Evolutionary conservation across 2,113 vertebrate species (phyloP).

Genomic region (Boleophthalmus pectinirostris): DNA sequence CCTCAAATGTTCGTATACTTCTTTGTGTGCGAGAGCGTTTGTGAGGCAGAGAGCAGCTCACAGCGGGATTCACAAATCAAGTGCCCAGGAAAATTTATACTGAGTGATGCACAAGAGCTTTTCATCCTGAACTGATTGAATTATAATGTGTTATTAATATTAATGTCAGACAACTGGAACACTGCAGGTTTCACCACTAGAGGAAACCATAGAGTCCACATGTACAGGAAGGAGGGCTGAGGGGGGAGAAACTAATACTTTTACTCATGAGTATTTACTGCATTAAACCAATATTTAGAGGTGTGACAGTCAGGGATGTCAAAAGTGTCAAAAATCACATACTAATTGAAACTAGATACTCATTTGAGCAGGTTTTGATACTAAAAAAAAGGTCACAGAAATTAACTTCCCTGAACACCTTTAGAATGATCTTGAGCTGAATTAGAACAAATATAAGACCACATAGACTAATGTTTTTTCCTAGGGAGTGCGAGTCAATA

Average conservation of each 20-base stretch:
- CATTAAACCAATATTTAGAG: background rate
- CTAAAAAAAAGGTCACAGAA: too few species aligned
- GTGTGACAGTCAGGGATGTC: background rate
- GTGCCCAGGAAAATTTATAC: background rate
- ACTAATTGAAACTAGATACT: too few species aligned
- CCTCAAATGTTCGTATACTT: background rate
- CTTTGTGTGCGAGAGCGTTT: background rate
- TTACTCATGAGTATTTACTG: background rate
- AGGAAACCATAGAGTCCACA: background rate
- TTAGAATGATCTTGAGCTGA: too few species aligned
- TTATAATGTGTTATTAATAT: constrained; percentile 11
- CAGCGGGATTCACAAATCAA: constrained; percentile 5
- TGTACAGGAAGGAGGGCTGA: background rate
- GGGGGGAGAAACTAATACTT: background rate
- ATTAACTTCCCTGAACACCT: too few species aligned
- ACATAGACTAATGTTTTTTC: too few species aligned
- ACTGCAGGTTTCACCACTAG: background rate
- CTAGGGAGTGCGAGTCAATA: too few species aligned
- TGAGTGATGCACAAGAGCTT: constrained; percentile 11
- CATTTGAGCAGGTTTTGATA: too few species aligned
- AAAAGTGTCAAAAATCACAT: too few species aligned
- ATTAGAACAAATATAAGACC: too few species aligned
- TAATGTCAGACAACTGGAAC: constrained; percentile 9
- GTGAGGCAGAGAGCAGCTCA: background rate
- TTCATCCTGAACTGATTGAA: constrained; percentile 7